These are phyloP conservation scores for Masticophis lateralis DNA, from an alignment of 2,797 vertebrate genomes.

Conservation along the genomic window DNA sequence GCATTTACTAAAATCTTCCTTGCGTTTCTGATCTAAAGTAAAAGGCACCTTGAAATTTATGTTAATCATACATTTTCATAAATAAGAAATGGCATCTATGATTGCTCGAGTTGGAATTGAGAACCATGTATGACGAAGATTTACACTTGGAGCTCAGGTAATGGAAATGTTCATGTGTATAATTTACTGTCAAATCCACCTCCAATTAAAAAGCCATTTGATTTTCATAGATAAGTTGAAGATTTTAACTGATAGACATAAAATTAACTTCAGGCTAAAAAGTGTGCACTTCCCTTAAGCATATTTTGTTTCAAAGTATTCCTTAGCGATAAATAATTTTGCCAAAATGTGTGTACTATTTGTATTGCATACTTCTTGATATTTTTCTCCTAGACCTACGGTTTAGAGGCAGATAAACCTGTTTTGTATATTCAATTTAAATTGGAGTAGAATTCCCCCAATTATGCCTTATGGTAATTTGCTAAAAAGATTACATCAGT, in stretches of 20 bases:
- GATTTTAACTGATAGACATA: neutral
- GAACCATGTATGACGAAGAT: neutral
- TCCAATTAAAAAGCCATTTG: neutral
- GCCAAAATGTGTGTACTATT: neutral
- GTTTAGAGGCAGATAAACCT: neutral
- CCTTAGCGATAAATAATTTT: neutral
- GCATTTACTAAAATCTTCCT: neutral
- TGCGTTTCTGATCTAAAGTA: neutral
- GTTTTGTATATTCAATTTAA: neutral
- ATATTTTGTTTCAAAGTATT: neutral
- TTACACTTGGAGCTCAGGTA: neutral
- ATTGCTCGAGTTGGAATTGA: neutral
- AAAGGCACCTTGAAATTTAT: neutral
- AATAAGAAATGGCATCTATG: neutral
- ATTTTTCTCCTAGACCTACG: neutral
- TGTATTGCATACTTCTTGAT: neutral
- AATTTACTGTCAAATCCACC: neutral
- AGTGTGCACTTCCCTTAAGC: neutral
- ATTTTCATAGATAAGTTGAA: neutral
- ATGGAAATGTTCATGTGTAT: neutral
- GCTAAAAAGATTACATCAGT: neutral
- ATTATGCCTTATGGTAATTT: slow-evolving; percentile 11
- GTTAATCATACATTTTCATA: neutral
- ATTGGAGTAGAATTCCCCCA: neutral
- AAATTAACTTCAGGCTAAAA: slow-evolving; percentile 20